Percentiles rank a stretch among this genome's conserved stretches.
These are phyloP conservation scores for Enteromius treurensis DNA, from an alignment of 2,797 vertebrate genomes.

Conservation along the genomic window DNA sequence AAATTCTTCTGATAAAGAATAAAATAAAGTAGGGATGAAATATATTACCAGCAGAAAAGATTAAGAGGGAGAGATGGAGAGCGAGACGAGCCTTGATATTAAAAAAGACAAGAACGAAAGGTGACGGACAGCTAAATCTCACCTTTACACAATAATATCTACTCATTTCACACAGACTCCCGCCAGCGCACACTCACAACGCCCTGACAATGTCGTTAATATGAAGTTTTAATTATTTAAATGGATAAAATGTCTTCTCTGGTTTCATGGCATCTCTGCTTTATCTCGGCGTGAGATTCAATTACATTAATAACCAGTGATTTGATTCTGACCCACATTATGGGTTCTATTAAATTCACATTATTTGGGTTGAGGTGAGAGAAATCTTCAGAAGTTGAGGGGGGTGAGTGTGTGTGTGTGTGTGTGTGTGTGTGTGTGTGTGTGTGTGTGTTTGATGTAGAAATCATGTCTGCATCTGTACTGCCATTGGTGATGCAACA, in stretches of 20 bases:
- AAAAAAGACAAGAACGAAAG: conserved; percentile 26
- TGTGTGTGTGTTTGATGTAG: background rate
- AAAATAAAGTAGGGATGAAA: conserved; percentile 23
- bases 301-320: conserved; percentile 53
- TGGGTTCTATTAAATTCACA: conserved; percentile 44
- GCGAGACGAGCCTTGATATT: conserved; percentile 4
- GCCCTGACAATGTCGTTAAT: conserved; percentile 35
- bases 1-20: background rate
- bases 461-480: background rate
- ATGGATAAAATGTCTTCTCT: conserved; percentile 43
- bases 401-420: background rate
- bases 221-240: conserved; percentile 54
- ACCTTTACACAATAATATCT: background rate
- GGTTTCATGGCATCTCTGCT: conserved; percentile 38
- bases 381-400: background rate
- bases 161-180: background rate
- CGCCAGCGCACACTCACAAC: background rate
- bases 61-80: conserved; percentile 6
- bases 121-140: conserved; percentile 29
- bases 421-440: background rate
- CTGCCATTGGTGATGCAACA: background rate
- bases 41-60: conserved; percentile 28
- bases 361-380: conserved; percentile 22
- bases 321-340: conserved; percentile 41
- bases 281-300: conserved; percentile 41